Base-by-base conservation (phyloP, 2,113 vertebrate genomes). In the Hippolais icterina region DNA sequence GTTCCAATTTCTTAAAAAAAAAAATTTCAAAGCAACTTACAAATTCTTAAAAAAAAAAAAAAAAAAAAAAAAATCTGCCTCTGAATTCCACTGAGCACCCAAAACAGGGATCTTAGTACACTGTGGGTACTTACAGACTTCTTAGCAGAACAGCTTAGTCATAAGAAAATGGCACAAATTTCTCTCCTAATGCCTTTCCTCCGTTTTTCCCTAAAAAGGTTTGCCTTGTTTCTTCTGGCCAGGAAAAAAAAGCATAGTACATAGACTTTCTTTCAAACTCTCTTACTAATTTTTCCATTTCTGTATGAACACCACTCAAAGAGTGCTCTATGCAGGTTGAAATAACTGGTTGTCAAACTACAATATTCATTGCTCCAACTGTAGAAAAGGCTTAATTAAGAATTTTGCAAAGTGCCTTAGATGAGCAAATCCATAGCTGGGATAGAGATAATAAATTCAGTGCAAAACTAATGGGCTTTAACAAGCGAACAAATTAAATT, bases 261-360 rank as follows among this genome's bases (percentile, higher is more conserved):
- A 28, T 23, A 83, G 24, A 85, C 20, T 80, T 77, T 94, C 71
- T 57, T 83, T 83, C 76, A 83, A 89, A 90, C 20, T 53, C 42
- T 37, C 42, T 87, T 79, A 86, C 8, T 95, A 70, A 50, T 81
- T 95, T 93, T 93, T 84, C 42, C 20, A 57, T 87, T 93, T 87
- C 61, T 77, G 28, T 44, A 6, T 39, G 42, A 94, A 85, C 56
- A 88, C 35, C 42, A 79, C 77, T 89, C 63, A 70, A 92, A 71
- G 46, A 96, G 41, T 37, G 39, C 31, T 64, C 53, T 71, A 85
- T 77, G 61, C 76, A 76, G 53, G 91, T 94, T 93, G 83, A 97
- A 97, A 96, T 96, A 96, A 94, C 64, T 89, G 70, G 61, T 61
- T 97, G 94, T 95, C 95, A 95, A 93, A 90, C 59, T 74, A 63